phyloP scores from a whole-genome alignment of 2,888 invertebrate species.

The Coronaproctus castanopsis region DNA sequence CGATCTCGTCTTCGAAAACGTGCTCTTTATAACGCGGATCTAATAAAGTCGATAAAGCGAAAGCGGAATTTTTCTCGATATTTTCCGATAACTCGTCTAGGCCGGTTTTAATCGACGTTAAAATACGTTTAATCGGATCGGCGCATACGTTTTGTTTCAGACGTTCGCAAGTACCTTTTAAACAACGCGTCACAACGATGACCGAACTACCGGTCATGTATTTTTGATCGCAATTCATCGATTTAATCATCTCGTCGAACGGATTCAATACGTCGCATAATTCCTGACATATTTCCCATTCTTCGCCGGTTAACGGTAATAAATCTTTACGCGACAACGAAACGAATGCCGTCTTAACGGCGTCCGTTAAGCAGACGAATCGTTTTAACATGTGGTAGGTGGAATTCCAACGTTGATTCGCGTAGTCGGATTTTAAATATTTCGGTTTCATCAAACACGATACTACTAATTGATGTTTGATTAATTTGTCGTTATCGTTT shows the following conservation, averaged over 20 bases:
- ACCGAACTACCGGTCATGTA: conserved; percentile 13
- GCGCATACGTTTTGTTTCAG: background rate
- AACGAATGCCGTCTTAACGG: conserved; percentile 15
- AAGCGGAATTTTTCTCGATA: background rate
- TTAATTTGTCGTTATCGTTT: background rate
- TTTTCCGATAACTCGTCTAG: background rate
- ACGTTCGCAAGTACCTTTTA: background rate
- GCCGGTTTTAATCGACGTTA: background rate
- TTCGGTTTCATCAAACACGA: too few relatives aligned
- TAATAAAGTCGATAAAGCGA: background rate
- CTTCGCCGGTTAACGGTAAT: conserved; percentile 12
- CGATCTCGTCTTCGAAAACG: background rate
- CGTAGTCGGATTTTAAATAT: too few relatives aligned
- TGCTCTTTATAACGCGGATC: background rate
- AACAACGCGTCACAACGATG: conserved; percentile 1
- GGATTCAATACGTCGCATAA: conserved; percentile 14
- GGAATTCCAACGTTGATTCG: background rate
- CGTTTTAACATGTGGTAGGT: background rate
- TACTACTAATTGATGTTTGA: background rate
- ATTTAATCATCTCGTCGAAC: conserved; percentile 13
- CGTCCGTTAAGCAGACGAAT: background rate
- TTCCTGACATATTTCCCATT: conserved; percentile 15
- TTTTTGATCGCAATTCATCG: conserved; percentile 12
- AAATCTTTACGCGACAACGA: conserved; percentile 14
- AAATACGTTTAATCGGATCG: background rate